Base-by-base conservation (phyloP, 1,140 invertebrate genomes). In the Penaeus chinensis region DNA sequence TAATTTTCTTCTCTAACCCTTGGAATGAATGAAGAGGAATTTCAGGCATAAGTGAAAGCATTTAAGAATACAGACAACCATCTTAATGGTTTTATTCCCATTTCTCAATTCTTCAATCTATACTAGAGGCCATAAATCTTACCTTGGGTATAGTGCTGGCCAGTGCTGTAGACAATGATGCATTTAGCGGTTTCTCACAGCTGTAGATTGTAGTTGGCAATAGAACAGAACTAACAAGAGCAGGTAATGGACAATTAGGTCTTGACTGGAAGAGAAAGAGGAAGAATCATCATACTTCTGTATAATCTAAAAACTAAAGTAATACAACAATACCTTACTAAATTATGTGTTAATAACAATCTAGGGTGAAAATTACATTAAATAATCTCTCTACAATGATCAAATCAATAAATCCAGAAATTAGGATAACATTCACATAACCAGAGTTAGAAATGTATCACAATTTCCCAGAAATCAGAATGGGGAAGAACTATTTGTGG, bases 171-270 rank as follows among this genome's bases (percentile, higher is more conserved):
- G 76, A 78, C 3, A 82, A 32, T 13, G 61, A 11, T 37, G 80
- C 18, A n/a, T 32, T 63, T 3, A 82, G 62, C 27, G 86, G 86
- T 42, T 88, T 88, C 47, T 88, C 81, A 42, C 62, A 20, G 47
- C 54, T 61, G 27, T 88, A 88, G 13, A 88, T 62, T 54, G 81
- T 32, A 61, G 60, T 83, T 66, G 86, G 86, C 20, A 88, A 62
- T 62, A 88, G 69, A 27, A 88, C 71, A n/a, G 86, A 37, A 77
- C 61, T 82, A 16, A 88, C 65, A 20, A 88, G 81, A 8, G n/a
- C 66, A 22, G 86, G 66, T 47, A 88, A 62, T 19, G 81, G 81
- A 78, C 81, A 88, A 2, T 27, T 66, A 22, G 74, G 61, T 37
- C 24, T 78, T 10, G 76, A 79, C 84, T 85, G 84, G 10, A 85